Evolutionary conservation across 1,140 invertebrate genomes (phyloP), one percentile per base, ranked within the genome.

Genomic region (Battus philenor): DNA sequence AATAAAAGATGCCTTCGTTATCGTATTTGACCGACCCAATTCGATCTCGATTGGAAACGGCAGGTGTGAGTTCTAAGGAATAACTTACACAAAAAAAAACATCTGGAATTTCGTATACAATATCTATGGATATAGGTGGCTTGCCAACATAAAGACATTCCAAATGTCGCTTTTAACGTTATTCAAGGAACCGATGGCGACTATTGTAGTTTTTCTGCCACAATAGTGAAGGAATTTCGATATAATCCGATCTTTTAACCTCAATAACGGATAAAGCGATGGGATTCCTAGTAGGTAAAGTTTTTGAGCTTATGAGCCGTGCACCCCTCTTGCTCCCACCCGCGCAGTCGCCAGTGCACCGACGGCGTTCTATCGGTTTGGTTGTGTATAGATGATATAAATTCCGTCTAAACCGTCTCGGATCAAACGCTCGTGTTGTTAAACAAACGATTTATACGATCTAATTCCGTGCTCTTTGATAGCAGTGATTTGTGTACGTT

Each of bases 131-230:
- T 36, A 36, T 36, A 36, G 17, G 33, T 36, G 33, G 33, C 33
- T 18, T 36, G 33, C 33, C 33, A 36, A 36, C 33, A 36, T 36
- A 36, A 36, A 36, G 20, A 36, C 33, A 36, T 36, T 36, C 33
- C 33, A 22, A 12, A 11, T 10, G 33, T 36, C 33, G 4, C 17
- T 8, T 33, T 20, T 18, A 33, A 36, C 15, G 33, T 18, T 22
- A 36, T 36, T 36, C 33, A 9, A 22, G 33, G 33, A 36, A 36
- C 33, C 33, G 20, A 36, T 34, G 17, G 11, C 16, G 15, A 20
- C 33, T 36, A 22, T 36, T 36, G 17, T 36, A 36, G 17, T 36
- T 36, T 36, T 20, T 36, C 15, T 36, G 16, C n/a, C 17, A 36
- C 33, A 36, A 36, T 36, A 7, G 33, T 17, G 16, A 18, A 18